Evolutionary conservation across 2,797 vertebrate species (phyloP), one percentile per base, ranked within the genome.

Genomic region (Hipposideros larvatus): DNA sequence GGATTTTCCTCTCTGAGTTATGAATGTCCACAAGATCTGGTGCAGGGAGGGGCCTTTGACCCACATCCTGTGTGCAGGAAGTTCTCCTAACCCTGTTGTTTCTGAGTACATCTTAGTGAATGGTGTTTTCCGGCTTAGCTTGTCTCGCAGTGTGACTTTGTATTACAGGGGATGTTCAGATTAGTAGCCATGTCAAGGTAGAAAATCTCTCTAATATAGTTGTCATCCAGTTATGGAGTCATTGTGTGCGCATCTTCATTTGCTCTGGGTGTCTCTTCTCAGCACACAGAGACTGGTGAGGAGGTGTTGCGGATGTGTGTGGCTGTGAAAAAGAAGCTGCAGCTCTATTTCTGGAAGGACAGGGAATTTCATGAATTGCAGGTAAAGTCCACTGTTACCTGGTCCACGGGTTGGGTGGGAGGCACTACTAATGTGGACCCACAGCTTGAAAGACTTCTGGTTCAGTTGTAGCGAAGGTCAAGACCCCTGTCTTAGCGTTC

Each of bases 331-430:
- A 99, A 99, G 98, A 99, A 99, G 90, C 98, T 99, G 0, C 99
- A 99, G 96, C 98, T 99, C 43, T 99, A 99, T 98, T 99, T 99
- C 98, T 99, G 99, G 99, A 99, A 99, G 97, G 99, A 99, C 96
- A 98, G 99, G 86, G 99, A 99, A 59, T 99, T 99, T 96, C 98
- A 99, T 46, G 99, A 99, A 59, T 97, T 99, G 41, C 99, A 99
- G 99, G 99, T 99, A 90, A 97, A 93, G 68, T 83, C 70, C 51
- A 11, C 13, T 46, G 34, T 63, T 71, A 1, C 55, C 43, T 68
- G 11, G 28, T 21, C 34, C 6, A 0, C 14, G 7, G 61, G 68
- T n/a, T 73, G 53, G 86, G 46, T 21, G 7, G 66, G 26, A 87
- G 18, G 41, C 79, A 59, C 68, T 88, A 74, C 91, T 90, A 0